A percentile compares a stretch with the other conserved stretches of the same genome.
Evolutionary conservation across 2,888 invertebrate genomes (phyloP).

Genomic region (Tyria jacobaeae): DNA sequence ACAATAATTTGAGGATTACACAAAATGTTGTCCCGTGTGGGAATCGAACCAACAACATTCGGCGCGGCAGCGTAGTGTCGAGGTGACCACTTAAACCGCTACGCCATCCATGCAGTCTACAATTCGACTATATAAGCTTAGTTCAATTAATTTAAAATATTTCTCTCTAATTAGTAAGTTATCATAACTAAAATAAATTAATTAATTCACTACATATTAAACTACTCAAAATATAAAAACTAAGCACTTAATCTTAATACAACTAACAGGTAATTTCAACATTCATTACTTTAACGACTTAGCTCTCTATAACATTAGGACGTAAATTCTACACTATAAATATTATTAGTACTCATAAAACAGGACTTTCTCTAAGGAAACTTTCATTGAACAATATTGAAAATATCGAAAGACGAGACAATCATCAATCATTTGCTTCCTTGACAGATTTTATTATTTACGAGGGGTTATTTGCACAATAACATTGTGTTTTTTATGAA

Average conservation of each 20-base stretch:
- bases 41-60: too few relatives aligned
- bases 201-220: not conserved
- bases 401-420: constrained; percentile 34
- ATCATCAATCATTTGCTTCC: constrained; percentile 50
- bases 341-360: constrained; percentile 37
- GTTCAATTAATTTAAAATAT: too few relatives aligned
- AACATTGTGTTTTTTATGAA: constrained; percentile 41
- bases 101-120: too few relatives aligned
- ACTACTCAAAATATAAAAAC: not conserved
- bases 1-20: too few relatives aligned
- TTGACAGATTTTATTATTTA: constrained; percentile 48
- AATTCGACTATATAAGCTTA: too few relatives aligned
- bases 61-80: too few relatives aligned
- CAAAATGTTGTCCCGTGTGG: too few relatives aligned
- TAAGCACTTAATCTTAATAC: not conserved
- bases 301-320: constrained; percentile 17
- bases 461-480: constrained; percentile 39
- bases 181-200: not conserved
- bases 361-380: constrained; percentile 57
- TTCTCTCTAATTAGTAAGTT: too few relatives aligned
- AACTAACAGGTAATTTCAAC: constrained; percentile 15
- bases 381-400: constrained; percentile 43
- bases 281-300: constrained; percentile 15
- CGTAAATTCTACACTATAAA: constrained; percentile 23
- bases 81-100: too few relatives aligned